A percentile compares a stretch with the other conserved stretches of the same genome.
These are phyloP conservation scores for Mesitornis unicolor DNA, from an alignment of 2,113 vertebrate species.

Conservation along the genomic window DNA sequence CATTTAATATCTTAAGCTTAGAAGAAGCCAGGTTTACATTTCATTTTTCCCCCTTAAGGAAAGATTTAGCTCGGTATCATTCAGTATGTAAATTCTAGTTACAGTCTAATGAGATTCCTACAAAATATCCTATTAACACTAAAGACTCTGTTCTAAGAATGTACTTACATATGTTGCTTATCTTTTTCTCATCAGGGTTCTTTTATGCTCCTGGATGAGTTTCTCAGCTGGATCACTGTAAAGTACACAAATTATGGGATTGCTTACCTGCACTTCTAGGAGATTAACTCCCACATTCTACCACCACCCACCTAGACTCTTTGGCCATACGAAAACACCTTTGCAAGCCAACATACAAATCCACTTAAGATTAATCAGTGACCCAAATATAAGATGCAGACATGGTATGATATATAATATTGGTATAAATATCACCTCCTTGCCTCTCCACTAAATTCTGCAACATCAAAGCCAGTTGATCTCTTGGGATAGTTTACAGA, in stretches of 20 bases:
- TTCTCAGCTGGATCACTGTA: constrained; percentile 38
- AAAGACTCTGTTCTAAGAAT: constrained; percentile 30
- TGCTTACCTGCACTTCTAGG: constrained; percentile 32
- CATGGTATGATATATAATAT: background rate
- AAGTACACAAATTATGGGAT: constrained; percentile 40
- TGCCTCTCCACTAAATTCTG: background rate
- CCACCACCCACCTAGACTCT: constrained; percentile 22
- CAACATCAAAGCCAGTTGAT: constrained; percentile 33
- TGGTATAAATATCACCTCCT: constrained; percentile 3
- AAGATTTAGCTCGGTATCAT: constrained; percentile 44
- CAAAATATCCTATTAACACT: constrained; percentile 55
- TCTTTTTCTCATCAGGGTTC: constrained; percentile 53
- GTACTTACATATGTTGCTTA: constrained; percentile 51
- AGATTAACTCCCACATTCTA: constrained; percentile 18
- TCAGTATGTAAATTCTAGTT: constrained; percentile 56
- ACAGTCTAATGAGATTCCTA: constrained; percentile 56
- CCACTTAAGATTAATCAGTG: background rate
- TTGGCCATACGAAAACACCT: background rate
- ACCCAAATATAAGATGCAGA: background rate
- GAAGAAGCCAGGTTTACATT: constrained; percentile 11
- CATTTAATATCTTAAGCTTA: background rate
- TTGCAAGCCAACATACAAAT: background rate
- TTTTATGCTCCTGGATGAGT: constrained; percentile 49
- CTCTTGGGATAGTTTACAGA: background rate
- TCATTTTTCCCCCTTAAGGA: constrained; percentile 25